Percentiles rank a stretch among this genome's conserved stretches.
Conservation (phyloP, 2,113 vertebrate species). For the Irena cyanogastra region DNA sequence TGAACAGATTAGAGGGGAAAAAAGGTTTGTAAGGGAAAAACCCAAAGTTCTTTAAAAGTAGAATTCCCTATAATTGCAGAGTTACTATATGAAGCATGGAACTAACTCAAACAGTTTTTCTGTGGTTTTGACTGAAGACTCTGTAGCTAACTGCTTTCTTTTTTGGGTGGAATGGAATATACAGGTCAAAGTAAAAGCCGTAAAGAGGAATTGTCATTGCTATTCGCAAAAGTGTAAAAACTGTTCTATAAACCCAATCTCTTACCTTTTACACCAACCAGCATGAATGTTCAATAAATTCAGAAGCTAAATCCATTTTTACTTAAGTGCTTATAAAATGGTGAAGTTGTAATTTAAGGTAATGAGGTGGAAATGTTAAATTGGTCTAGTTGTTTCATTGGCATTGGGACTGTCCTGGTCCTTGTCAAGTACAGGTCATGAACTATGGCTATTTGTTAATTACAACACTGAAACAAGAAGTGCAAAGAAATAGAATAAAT, state of each 20-base stretch:
- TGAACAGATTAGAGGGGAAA: neutral
- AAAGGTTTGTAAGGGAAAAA: neutral
- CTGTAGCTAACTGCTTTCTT: neutral
- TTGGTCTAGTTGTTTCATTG: neutral
- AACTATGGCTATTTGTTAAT: neutral
- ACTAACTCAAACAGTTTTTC: neutral
- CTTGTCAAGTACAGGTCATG: neutral
- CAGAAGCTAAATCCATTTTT: neutral
- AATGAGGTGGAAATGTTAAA: neutral
- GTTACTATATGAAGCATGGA: neutral
- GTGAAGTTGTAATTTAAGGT: neutral
- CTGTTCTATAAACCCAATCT: neutral
- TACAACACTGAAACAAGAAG: neutral
- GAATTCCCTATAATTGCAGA: neutral
- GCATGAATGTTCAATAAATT: neutral
- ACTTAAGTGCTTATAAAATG: neutral
- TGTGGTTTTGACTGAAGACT: neutral
- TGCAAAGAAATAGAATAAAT: neutral
- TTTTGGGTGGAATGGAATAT: neutral
- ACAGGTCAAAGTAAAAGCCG: neutral
- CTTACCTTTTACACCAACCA: neutral
- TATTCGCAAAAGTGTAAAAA: neutral
- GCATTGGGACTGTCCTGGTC: neutral
- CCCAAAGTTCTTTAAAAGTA: neutral
- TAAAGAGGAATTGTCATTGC: neutral